Percentiles rank a stretch among this genome's conserved stretches.
phyloP scores from a whole-genome alignment of 2,113 vertebrate genomes.

The Gymnogyps californianus region DNA sequence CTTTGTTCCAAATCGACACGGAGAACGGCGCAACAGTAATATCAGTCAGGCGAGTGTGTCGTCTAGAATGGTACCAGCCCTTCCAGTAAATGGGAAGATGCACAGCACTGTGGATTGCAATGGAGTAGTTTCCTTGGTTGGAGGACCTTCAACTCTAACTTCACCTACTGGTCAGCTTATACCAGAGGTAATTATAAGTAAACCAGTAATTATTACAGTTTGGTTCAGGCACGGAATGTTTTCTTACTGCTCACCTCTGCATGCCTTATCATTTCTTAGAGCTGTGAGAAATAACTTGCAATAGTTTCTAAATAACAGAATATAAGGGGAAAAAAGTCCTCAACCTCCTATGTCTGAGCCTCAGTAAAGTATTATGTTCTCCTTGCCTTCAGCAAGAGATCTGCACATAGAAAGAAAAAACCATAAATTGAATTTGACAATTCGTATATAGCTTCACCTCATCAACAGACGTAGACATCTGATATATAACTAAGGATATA shows the following conservation, averaged over 20 bases:
- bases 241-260: neutral
- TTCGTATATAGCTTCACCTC: neutral
- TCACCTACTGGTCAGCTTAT: conserved; percentile 83
- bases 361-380: neutral
- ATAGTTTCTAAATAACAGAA: neutral
- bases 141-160: conserved; percentile 81
- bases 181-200: conserved; percentile 87
- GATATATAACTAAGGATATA: neutral
- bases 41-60: conserved; percentile 87
- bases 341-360: neutral
- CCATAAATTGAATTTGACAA: neutral
- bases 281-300: neutral
- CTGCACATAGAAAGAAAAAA: neutral
- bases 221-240: neutral
- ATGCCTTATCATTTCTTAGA: neutral
- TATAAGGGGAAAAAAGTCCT: neutral
- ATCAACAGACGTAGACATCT: neutral
- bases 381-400: neutral
- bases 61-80: conserved; percentile 78
- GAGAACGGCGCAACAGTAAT: conserved; percentile 85
- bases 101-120: conserved; percentile 93
- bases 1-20: conserved; percentile 80
- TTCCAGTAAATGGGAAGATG: conserved; percentile 85
- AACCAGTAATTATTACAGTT: conserved; percentile 53
- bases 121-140: conserved; percentile 88